These are phyloP conservation scores for Carcina quercana DNA, from an alignment of 2,888 invertebrate species.

Conservation along the genomic window DNA sequence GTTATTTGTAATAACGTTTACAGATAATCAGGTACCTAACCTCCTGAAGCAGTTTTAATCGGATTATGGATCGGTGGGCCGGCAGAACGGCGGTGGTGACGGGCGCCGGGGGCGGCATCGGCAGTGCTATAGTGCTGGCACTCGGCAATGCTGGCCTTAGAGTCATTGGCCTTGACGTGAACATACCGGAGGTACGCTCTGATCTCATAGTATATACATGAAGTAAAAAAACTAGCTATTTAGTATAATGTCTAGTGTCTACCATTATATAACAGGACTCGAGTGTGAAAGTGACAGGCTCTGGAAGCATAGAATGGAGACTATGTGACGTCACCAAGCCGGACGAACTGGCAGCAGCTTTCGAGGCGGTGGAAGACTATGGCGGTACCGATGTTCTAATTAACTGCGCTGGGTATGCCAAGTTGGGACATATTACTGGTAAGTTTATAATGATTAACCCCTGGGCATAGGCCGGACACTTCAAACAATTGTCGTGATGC, in stretches of 20 bases:
- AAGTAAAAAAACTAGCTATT: too few species aligned
- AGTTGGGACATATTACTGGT: conserved; percentile 10
- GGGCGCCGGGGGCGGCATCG: conserved; percentile 78
- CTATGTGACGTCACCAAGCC: conserved; percentile 26
- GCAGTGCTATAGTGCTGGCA: conserved; percentile 39
- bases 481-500: too few species aligned
- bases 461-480: too few species aligned
- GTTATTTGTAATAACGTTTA: too few species aligned
- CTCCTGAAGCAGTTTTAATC: too few species aligned
- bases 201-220: too few species aligned
- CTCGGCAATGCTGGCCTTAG: conserved; percentile 45
- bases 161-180: conserved; percentile 33
- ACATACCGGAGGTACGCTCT: too few species aligned
- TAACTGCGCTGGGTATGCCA: conserved; percentile 30
- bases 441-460: background rate
- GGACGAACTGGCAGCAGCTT: conserved; percentile 22
- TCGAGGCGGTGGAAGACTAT: conserved; percentile 25
- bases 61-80: conserved; percentile 69
- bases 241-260: too few species aligned
- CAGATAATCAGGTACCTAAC: too few species aligned
- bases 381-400: conserved; percentile 28
- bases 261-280: too few species aligned
- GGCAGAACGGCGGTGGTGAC: conserved; percentile 77
- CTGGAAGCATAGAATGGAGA: conserved; percentile 20
- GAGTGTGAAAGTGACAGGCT: too few species aligned